Evolutionary conservation across 2,888 invertebrate genomes (phyloP).

Genomic region (Anarsia innoxiella): DNA sequence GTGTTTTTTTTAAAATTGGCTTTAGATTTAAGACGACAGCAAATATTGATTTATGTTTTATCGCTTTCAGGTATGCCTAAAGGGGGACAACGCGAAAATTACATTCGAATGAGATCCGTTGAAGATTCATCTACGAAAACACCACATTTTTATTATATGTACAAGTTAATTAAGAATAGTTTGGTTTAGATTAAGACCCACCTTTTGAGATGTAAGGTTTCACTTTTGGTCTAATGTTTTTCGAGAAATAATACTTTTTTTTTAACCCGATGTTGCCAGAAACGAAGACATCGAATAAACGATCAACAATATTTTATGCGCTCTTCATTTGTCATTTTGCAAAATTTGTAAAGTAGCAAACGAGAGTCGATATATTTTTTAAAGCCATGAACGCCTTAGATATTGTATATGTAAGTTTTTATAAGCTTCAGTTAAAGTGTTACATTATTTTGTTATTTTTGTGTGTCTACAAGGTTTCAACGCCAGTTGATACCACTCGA

Average conservation of each 20-base stretch:
- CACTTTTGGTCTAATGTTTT: too few relatives aligned
- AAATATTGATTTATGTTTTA: conserved; percentile 16
- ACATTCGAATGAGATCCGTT: conserved; percentile 40
- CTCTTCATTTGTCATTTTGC: too few relatives aligned
- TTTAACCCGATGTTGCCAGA: too few relatives aligned
- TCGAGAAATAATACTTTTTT: too few relatives aligned
- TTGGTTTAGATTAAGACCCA: conserved; percentile 41
- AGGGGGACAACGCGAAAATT: conserved; percentile 36
- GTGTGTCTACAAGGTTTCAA: conserved; percentile 23
- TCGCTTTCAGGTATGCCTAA: conserved; percentile 61
- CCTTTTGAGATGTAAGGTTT: conserved; percentile 25
- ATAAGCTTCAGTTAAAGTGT: conserved; percentile 11
- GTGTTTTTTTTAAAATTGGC: too few relatives aligned
- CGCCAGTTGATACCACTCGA: conserved; percentile 23
- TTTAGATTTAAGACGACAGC: too few relatives aligned
- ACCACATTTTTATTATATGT: conserved; percentile 46
- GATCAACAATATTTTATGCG: too few relatives aligned
- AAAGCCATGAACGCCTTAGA: not conserved
- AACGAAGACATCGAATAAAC: too few relatives aligned
- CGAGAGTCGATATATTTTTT: too few relatives aligned
- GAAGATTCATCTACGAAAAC: conserved; percentile 34
- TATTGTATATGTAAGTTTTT: not conserved
- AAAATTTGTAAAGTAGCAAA: too few relatives aligned
- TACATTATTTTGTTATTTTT: conserved; percentile 25
- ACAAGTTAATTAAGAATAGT: conserved; percentile 48